phyloP scores from a whole-genome alignment of 2,113 vertebrate species.

The Chaetura pelagica region DNA sequence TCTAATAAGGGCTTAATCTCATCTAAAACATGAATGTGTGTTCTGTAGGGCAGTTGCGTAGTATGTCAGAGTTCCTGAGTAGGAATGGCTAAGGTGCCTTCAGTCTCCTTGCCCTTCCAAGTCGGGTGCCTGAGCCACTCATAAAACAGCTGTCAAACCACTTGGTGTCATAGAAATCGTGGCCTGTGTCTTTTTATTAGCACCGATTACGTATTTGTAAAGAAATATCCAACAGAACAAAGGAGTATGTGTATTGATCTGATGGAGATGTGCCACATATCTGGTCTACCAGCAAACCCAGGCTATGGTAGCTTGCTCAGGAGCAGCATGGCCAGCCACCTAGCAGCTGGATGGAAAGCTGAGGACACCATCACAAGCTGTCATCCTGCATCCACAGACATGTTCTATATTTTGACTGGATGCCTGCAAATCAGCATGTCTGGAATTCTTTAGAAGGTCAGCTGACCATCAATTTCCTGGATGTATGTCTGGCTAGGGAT shows the following conservation, averaged over 20 bases:
- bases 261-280: not conserved
- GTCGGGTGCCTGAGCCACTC: not conserved
- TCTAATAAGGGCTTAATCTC: not conserved
- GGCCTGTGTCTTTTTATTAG: not conserved
- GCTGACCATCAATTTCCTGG: constrained; percentile 3
- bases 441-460: constrained; percentile 30
- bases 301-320: accelerated
- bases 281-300: accelerated
- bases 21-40: not conserved
- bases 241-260: not conserved
- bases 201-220: not conserved
- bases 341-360: not conserved
- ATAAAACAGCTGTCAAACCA: not conserved
- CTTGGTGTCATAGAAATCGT: not conserved
- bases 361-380: not conserved
- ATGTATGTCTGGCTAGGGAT: not conserved
- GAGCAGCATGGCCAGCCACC: accelerated
- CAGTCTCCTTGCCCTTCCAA: not conserved
- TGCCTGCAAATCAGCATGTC: constrained; percentile 12
- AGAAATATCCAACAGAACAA: not conserved
- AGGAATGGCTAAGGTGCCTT: not conserved
- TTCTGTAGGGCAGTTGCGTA: not conserved
- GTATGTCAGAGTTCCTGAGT: not conserved
- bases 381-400: not conserved
- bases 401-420: not conserved